Evolutionary conservation across 2,888 invertebrate species (phyloP), one percentile per base, ranked within the genome.

Genomic region (Andrena haemorrhoa): DNA sequence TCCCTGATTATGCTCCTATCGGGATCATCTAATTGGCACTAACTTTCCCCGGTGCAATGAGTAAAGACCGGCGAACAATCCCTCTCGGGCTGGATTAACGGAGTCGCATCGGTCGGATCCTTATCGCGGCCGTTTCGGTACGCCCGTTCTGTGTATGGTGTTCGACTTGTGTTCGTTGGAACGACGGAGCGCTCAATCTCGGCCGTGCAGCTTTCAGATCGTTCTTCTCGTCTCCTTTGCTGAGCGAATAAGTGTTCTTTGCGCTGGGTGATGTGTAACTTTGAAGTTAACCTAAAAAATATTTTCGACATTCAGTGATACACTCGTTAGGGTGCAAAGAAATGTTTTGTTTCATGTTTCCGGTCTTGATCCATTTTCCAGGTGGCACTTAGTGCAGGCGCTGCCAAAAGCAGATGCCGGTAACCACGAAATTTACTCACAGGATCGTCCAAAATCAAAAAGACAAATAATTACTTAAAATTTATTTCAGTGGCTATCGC

Each of bases 1-100:
- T 76, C 86, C 83, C 87, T 90, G 91, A 92, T 92, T 92, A 91
- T 91, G 86, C 80, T 82, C 75, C 89, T 90, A 90, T 91, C 89
- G 58, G 58, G 70, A 12, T 16, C 82, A 66, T 81, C 71, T 79
- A 74, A 84, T 77, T 83, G 85, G 69, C 79, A 65, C 71, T 77
- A 76, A 85, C 79, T 83, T 80, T 76, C 56, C 70, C 35, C 63
- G 31, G 35, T 31, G 16, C 63, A 31, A 80, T 75, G 70, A 70
- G 61, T 41, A 35, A 61, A 61, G 70, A 75, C 56, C 66, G 47
- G 12, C 47, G 49, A 47, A 29, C 66, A 41, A 66, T 20, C 53
- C 65, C 75, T 70, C 60, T 49, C 70, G 65, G 29, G n/a, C 26
- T 56, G 70, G 60, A 75, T 82, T 82, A 80, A 82, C 53, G 53